Evolutionary conservation across 2,888 invertebrate species (phyloP).

Genomic region (Cancer borealis): DNA sequence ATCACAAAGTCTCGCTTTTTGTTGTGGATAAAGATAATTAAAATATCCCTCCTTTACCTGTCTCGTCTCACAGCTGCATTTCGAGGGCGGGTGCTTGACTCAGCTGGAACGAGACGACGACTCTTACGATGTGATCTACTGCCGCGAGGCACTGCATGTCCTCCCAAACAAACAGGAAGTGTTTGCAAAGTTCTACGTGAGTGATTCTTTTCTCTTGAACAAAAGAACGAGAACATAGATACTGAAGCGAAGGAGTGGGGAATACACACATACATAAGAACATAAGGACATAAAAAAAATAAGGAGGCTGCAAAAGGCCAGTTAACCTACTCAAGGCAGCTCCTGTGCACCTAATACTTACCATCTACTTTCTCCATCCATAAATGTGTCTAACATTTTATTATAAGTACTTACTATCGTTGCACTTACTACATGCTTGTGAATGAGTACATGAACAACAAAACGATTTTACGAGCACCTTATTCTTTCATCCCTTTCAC

Average conservation of each 20-base stretch:
- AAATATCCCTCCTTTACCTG: not conserved
- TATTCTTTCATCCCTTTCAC: too few species aligned
- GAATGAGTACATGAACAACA: too few species aligned
- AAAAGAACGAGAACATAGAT: not conserved
- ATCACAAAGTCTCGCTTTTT: not conserved
- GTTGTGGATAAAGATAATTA: not conserved
- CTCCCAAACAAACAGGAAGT: not conserved
- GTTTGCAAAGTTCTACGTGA: conserved; percentile 18
- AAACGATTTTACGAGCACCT: too few species aligned
- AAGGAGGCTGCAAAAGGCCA: too few species aligned
- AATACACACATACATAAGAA: too few species aligned
- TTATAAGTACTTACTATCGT: too few species aligned
- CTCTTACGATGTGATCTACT: conserved; percentile 29
- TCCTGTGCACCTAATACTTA: too few species aligned
- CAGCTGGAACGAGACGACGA: conserved; percentile 25
- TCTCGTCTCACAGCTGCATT: not conserved
- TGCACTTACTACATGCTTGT: too few species aligned
- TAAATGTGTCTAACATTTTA: too few species aligned
- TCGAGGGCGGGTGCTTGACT: not conserved
- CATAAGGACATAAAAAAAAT: too few species aligned
- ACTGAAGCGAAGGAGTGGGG: not conserved
- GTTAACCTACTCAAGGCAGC: too few species aligned
- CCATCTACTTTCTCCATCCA: too few species aligned
- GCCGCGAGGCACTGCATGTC: conserved; percentile 40
- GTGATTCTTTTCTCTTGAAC: not conserved